Evolutionary conservation across 2,888 invertebrate species (phyloP), one percentile per base, ranked within the genome.

Genomic region (Cephus nigrinus): DNA sequence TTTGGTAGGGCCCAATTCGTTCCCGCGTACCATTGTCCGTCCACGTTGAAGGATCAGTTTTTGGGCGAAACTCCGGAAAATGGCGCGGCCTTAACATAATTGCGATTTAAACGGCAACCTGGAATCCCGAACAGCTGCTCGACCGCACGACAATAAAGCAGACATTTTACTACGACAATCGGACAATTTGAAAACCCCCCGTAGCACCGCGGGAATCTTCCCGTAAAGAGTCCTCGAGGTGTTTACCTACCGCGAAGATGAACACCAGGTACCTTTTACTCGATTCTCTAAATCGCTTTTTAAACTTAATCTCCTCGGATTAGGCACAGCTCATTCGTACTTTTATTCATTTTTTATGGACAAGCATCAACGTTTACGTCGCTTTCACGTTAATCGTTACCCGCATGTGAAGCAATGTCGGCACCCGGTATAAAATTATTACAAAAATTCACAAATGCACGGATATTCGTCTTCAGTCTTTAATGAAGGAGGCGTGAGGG

Each of bases 131-230:
- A 83, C 89, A 87, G 88, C 88, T 87, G 87, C 55, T 23, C 85
- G 82, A 82, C 84, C 83, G 78, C 77, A 80, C 78, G 79, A 87
- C 87, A 86, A 85, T 85, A 78, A 80, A 69, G 32, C 78, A 74
- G 82, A 86, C 87, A 88, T 88, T 89, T 86, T 85, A 88, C 80
- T 82, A 80, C 84, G 83, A 90, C 90, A 89, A 90, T 90, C 86
- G 86, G 86, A 88, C 89, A 89, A 90, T 90, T 90, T 89, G 86
- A 84, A 84, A 78, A 32, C 82, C 85, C 84, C 85, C 84, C 85
- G 85, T 12, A 30, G 68, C n/a, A 12, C 75, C 36, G 40, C 55
- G 55, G 55, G 55, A 55, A 23, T 55, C 23, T 23, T 55, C 55
- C 23, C 55, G 0, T 55, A 23, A 55, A 55, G 55, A 55, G 23